Conservation (phyloP, 2,113 vertebrate species). For the Psilopsiagon aymara region DNA sequence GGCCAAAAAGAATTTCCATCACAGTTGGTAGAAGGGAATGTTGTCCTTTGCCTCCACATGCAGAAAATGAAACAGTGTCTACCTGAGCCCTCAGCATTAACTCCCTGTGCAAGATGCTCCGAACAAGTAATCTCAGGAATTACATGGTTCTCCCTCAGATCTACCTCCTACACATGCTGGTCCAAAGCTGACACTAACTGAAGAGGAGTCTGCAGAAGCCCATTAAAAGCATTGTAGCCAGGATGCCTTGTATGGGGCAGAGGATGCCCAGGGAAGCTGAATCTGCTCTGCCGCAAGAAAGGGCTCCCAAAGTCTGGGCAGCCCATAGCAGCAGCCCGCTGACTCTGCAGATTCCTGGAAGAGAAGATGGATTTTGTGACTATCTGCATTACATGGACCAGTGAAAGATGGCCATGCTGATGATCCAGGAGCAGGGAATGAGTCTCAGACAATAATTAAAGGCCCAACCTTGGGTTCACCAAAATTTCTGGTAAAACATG, state of each 20-base stretch:
- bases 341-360: constrained; percentile 16
- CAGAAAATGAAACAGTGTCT: neutral
- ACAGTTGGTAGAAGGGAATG: neutral
- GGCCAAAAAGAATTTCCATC: neutral
- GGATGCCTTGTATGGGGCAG: neutral
- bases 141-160: neutral
- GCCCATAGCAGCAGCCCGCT: neutral
- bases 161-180: neutral
- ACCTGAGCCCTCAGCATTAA: neutral
- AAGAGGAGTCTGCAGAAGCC: neutral
- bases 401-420: neutral
- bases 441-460: neutral
- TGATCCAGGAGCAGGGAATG: neutral
- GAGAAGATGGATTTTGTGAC: neutral
- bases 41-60: neutral
- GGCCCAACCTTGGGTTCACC: neutral
- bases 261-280: neutral
- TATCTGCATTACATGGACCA: neutral
- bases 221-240: neutral
- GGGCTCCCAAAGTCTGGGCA: neutral
- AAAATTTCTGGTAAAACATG: neutral
- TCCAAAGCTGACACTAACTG: neutral
- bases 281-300: neutral
- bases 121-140: neutral
- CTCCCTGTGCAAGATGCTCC: neutral